These are phyloP conservation scores for Umimayanthus kanabou DNA, from an alignment of 92 coral and sea anemone genomes.

Conservation along the genomic window DNA sequence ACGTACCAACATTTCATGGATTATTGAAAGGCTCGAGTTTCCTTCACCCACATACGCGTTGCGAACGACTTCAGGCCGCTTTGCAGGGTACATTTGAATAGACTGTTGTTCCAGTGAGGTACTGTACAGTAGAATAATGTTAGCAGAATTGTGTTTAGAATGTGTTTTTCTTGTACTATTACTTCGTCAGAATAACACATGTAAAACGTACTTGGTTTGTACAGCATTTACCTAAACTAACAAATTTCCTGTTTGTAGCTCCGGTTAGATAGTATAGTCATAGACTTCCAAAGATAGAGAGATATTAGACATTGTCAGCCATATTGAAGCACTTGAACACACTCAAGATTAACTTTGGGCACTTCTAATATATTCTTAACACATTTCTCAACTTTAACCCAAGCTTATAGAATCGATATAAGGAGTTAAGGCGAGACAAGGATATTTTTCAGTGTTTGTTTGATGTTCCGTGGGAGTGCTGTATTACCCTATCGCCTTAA, in stretches of 20 bases:
- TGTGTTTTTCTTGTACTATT: background rate
- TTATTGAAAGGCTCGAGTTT: slow-evolving; percentile 24
- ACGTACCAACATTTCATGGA: slow-evolving; percentile 32
- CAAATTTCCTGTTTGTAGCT: background rate
- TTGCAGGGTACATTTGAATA: background rate
- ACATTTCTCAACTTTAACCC: too few species aligned
- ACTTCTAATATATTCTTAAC: background rate
- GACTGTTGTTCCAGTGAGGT: background rate
- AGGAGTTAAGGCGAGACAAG: too few species aligned
- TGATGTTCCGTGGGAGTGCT: background rate
- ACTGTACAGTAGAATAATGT: background rate
- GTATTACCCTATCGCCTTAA: background rate
- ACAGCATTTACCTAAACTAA: too few species aligned
- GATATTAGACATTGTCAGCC: background rate
- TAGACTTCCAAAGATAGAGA: too few species aligned
- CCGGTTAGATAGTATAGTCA: too few species aligned
- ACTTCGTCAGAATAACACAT: background rate
- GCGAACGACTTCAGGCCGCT: background rate
- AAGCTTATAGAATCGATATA: background rate
- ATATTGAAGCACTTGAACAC: background rate
- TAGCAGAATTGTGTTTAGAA: background rate
- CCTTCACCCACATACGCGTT: background rate
- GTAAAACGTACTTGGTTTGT: background rate
- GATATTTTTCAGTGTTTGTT: background rate
- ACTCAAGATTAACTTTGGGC: too few species aligned